phyloP scores from a whole-genome alignment of 2,888 invertebrate species.

The Lasioglossum leucozonium region DNA sequence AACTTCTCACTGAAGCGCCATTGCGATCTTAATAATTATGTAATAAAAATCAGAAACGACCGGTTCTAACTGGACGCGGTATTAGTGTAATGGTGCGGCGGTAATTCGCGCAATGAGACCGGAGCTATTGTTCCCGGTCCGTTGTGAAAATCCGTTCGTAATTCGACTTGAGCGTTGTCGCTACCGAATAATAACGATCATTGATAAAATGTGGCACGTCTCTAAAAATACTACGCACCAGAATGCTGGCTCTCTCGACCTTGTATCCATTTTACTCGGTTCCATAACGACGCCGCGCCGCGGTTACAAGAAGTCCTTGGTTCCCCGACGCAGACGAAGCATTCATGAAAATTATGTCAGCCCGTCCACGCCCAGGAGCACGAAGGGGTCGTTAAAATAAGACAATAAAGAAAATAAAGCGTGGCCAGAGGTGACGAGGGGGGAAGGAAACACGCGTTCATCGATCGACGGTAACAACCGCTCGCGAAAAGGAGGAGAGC shows the following conservation, averaged over 20 bases:
- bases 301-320: slow-evolving; percentile 5
- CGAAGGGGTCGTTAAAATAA: slow-evolving; percentile 34
- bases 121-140: neutral
- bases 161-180: neutral
- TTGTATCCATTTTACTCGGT: slow-evolving; percentile 1
- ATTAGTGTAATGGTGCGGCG: neutral
- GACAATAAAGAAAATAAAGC: slow-evolving; percentile 19
- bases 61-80: neutral
- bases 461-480: slow-evolving; percentile 39
- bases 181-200: neutral
- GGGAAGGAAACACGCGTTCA: slow-evolving; percentile 15
- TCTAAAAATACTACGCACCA: neutral
- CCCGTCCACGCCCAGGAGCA: slow-evolving; percentile 26
- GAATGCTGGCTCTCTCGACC: slow-evolving; percentile 5
- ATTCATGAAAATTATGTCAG: slow-evolving; percentile 45
- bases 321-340: slow-evolving; percentile 22
- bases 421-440: neutral
- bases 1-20: neutral
- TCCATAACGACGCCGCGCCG: slow-evolving; percentile 9
- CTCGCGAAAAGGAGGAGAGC: neutral
- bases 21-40: neutral
- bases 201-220: neutral
- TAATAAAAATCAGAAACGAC: neutral
- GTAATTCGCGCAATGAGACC: neutral
- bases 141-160: neutral